These are phyloP conservation scores for Papilio polyxenes DNA, from an alignment of 1,140 invertebrate species.

Conservation along the genomic window DNA sequence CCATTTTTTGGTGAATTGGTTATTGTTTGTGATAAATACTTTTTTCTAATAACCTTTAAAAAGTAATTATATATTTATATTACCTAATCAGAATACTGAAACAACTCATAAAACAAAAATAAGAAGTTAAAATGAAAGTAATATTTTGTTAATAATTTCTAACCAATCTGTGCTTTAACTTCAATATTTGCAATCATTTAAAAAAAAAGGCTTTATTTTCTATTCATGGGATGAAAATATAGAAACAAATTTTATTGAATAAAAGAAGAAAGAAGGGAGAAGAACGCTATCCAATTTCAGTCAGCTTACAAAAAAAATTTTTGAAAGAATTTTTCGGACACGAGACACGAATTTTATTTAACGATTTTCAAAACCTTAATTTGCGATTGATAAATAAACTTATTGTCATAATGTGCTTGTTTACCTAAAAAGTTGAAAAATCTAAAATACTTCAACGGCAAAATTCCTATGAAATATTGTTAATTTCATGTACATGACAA, in stretches of 20 bases:
- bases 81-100: not conserved
- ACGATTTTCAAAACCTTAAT: not conserved
- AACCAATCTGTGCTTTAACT: not conserved
- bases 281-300: not conserved
- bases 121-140: not conserved
- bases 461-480: not conserved
- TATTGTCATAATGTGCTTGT: not conserved
- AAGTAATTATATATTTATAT: not conserved
- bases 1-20: not conserved
- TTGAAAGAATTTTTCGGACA: not conserved
- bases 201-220: not conserved
- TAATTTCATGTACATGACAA: not conserved
- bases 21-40: not conserved
- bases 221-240: not conserved
- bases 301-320: not conserved
- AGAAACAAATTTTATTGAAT: not conserved
- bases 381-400: not conserved
- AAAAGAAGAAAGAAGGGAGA: not conserved
- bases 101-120: not conserved
- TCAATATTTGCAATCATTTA: not conserved
- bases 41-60: not conserved
- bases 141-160: not conserved
- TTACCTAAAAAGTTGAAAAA: not conserved
- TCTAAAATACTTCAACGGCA: not conserved
- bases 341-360: not conserved